Evolutionary conservation across 2,888 invertebrate species (phyloP).

Genomic region (Stenodera caucasica): DNA sequence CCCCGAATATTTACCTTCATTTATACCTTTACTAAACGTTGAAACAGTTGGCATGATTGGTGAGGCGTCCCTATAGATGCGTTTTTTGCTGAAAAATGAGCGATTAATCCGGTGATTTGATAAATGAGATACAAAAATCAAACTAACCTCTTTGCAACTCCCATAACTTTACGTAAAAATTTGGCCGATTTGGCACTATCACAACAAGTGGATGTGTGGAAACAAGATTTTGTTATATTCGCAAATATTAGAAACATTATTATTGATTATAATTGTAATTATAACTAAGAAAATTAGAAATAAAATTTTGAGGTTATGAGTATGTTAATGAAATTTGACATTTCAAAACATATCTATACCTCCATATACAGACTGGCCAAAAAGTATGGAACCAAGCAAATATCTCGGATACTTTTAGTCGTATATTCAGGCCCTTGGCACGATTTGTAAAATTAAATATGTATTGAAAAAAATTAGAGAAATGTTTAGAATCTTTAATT

Average conservation of each 20-base stretch:
- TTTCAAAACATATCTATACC: no score
- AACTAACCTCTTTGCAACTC: conserved; percentile 24
- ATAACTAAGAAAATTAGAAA: neutral
- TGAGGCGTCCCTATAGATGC: conserved; percentile 38
- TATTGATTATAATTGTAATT: neutral
- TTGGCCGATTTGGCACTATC: conserved; percentile 29
- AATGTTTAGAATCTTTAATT: no score
- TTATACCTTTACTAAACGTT: conserved; percentile 51
- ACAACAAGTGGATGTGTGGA: conserved; percentile 11
- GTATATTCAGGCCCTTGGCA: no score
- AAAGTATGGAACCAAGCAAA: no score
- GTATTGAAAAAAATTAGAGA: no score
- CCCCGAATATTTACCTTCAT: conserved; percentile 59
- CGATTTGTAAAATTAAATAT: no score
- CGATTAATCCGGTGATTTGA: neutral
- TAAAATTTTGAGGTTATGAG: neutral
- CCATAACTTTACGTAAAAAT: conserved; percentile 38
- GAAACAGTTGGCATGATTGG: conserved; percentile 40
- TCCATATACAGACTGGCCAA: no score
- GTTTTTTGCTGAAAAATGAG: conserved; percentile 42
- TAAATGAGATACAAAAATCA: neutral
- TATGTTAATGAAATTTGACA: neutral
- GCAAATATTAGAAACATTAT: neutral
- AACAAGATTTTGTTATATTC: neutral
- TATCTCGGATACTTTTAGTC: no score